Evolutionary conservation across 2,113 vertebrate genomes (phyloP), one percentile per base, ranked within the genome.

Genomic region (Entosphenus tridentatus): DNA sequence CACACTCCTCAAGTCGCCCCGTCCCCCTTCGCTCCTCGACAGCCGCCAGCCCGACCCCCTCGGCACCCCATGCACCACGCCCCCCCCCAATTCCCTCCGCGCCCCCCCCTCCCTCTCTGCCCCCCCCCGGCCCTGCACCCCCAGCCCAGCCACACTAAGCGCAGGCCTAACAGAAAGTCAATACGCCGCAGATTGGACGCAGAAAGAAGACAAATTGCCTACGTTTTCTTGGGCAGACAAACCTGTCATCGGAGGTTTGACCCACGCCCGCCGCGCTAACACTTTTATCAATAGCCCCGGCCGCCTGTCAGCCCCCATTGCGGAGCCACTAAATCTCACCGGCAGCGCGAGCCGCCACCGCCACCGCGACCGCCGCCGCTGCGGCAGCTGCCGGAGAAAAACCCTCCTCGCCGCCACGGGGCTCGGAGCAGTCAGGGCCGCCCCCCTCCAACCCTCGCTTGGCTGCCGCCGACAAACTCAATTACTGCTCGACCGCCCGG

Each of bases 201-300:
- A 11, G 62, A 65, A 65, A n/a, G 62, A 65, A 65, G 62, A 65
- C 21, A 65, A 65, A 65, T 65, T 65, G 62, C 62, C 62, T 65
- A 21, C 62, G n/a, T 8, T 65, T 65, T 21, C 62, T 65, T n/a
- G 21, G 62, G n/a, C n/a, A 21, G 62, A 21, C n/a, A 21, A 65
- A n/a, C 62, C 62, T 65, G 62, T 65, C 62, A 65, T 65, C 62
- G 62, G n/a, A 65, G 62, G 62, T 65, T 65, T 65, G 21, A 65
- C 62, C 62, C 21, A 1, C 9, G 62, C 62, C 62, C 10, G 62
- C 62, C 62, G n/a, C 21, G n/a, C 62, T 65, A 65, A 65, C 62
- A 11, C n/a, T 65, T 21, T 65, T 65, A 65, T 65, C 62, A 65
- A 65, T 65, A 65, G 62, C 10, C n/a, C n/a, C 62, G 39, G 39